phyloP scores from a whole-genome alignment of 2,888 invertebrate species.

The Gandaritis pyraliata region DNA sequence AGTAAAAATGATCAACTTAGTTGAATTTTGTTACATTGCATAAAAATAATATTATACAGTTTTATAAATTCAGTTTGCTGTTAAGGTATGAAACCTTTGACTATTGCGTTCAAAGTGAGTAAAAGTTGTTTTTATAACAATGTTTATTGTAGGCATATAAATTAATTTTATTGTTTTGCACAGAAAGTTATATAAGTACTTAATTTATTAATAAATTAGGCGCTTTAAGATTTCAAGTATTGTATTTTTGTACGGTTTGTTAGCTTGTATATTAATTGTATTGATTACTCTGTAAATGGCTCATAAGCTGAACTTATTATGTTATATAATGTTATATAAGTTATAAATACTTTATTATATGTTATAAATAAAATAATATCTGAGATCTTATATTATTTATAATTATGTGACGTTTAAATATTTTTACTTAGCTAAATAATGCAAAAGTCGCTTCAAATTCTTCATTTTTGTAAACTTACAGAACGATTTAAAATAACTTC shows the following conservation, averaged over 20 bases:
- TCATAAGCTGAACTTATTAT: background rate
- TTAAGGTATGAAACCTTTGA: no score
- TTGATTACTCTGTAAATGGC: background rate
- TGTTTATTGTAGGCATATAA: no score
- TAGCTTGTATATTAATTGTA: background rate
- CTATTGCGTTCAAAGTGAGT: no score
- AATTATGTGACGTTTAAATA: background rate
- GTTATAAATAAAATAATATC: background rate
- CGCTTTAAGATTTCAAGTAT: background rate
- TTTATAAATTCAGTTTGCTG: no score
- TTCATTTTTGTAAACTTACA: conserved; percentile 12
- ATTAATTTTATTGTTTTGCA: no score
- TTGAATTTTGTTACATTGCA: no score
- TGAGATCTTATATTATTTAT: background rate
- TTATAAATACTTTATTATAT: no score
- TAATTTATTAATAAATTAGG: background rate
- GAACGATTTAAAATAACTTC: no score
- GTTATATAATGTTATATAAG: no score
- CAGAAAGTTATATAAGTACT: background rate
- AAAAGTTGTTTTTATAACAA: no score
- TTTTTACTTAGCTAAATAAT: conserved; percentile 13
- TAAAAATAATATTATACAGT: no score
- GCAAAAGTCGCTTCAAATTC: conserved; percentile 15
- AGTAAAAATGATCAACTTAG: no score
- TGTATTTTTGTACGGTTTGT: background rate